Evolutionary conservation across 2,888 invertebrate genomes (phyloP).

Genomic region (Archips crataeganus): DNA sequence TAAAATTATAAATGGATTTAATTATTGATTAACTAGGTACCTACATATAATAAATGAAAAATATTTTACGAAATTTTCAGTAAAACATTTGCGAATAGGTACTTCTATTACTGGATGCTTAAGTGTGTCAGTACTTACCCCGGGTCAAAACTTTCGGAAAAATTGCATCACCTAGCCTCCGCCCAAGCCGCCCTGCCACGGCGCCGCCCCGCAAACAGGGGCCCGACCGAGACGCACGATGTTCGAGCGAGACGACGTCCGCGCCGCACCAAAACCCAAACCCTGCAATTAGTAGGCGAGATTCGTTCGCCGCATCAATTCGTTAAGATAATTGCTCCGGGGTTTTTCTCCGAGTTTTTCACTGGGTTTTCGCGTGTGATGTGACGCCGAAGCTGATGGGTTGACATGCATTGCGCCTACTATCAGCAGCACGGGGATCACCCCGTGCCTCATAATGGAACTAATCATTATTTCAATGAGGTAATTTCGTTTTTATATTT

Average conservation of each 20-base stretch:
- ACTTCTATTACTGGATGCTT: neutral
- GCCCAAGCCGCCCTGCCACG: slow-evolving; percentile 75
- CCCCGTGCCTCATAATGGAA: slow-evolving; percentile 76
- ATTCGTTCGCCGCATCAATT: slow-evolving; percentile 85
- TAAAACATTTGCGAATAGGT: too few species aligned
- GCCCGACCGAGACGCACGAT: slow-evolving; percentile 60
- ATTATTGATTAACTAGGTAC: too few species aligned
- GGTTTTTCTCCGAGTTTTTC: slow-evolving; percentile 31
- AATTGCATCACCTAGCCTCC: slow-evolving; percentile 63
- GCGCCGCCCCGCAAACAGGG: slow-evolving; percentile 71
- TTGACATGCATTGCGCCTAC: slow-evolving; percentile 81
- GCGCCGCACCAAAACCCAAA: slow-evolving; percentile 66
- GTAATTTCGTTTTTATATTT: slow-evolving; percentile 54
- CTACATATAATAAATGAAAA: too few species aligned
- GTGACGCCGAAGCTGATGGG: slow-evolving; percentile 69
- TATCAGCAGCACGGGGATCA: slow-evolving; percentile 81
- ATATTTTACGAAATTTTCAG: too few species aligned
- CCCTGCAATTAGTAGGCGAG: slow-evolving; percentile 85
- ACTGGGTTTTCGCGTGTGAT: slow-evolving; percentile 67
- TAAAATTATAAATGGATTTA: too few species aligned
- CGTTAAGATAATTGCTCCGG: slow-evolving; percentile 82
- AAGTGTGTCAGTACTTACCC: neutral
- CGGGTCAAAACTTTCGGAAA: slow-evolving; percentile 34
- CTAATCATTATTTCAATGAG: slow-evolving; percentile 81
- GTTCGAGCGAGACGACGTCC: slow-evolving; percentile 65